These are phyloP conservation scores for Eulemur coronatus DNA, from an alignment of 2,797 vertebrate genomes.

Conservation along the genomic window DNA sequence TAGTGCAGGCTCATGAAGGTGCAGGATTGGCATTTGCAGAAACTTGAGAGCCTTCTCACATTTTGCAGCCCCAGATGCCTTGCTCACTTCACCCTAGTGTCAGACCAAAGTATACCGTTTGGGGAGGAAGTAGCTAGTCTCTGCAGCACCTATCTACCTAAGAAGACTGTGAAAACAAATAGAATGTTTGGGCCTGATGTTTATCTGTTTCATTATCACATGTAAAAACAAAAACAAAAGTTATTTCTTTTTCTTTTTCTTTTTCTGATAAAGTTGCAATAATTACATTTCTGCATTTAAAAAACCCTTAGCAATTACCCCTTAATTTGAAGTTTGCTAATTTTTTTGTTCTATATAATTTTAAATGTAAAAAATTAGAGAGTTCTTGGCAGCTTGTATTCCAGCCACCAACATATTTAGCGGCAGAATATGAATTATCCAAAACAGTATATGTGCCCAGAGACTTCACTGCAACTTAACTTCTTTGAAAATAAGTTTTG, in stretches of 20 bases:
- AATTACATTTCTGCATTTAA: background rate
- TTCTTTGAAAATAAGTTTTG: slow-evolving; percentile 41
- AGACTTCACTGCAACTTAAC: slow-evolving; percentile 21
- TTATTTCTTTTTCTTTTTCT: background rate
- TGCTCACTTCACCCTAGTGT: background rate
- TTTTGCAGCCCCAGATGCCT: background rate
- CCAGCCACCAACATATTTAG: background rate
- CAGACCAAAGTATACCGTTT: background rate
- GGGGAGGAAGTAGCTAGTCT: background rate
- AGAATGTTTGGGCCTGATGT: background rate
- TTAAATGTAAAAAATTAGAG: background rate
- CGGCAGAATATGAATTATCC: background rate
- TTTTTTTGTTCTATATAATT: background rate
- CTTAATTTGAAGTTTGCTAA: background rate
- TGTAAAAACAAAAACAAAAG: background rate
- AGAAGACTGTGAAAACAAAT: background rate
- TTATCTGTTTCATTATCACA: background rate
- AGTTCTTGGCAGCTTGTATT: background rate
- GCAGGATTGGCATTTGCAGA: background rate
- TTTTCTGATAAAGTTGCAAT: background rate
- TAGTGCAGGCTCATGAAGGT: background rate
- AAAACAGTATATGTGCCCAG: background rate
- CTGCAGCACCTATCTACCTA: background rate
- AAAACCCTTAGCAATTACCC: background rate
- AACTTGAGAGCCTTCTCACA: background rate